Base-by-base conservation (phyloP, 2,113 vertebrate genomes). In the Dromaius novaehollandiae region DNA sequence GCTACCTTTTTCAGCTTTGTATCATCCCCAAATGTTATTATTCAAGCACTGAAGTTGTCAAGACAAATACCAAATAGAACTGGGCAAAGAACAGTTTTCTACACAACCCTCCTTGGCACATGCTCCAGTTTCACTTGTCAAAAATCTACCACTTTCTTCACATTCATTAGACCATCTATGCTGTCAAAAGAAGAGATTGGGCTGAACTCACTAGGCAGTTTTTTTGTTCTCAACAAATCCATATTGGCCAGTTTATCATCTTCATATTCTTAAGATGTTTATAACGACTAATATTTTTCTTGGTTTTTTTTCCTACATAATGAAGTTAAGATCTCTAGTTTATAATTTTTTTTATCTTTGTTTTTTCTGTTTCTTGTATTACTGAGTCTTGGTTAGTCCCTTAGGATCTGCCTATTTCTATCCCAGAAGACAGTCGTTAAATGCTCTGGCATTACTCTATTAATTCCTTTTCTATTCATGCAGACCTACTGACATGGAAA, bases 111-210 rank as follows among this genome's bases (percentile, higher is more conserved):
- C 17, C 9, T 76, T 53, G 50, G 21, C 36, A 75, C 11, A 18
- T 6, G 25, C 36, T 60, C 56, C 30, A 48, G 9, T 71, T 94
- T 79, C 51, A 32, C 24, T 40, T 63, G 75, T 66, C 88, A 91
- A 89, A 95, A 95, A 93, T 73, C 88, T 89, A 93, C 87, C 28
- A 82, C 11, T 87, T 91, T 19, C 74, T 48, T 82, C 94, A 94
- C 11, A 32, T 17, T 60, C 56, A 91, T 94, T 65, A 92, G 58
- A 95, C 48, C 13, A 89, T 42, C 28, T 40, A 91, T 0, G 0
- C 48, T 69, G 34, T 81, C 21, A 58, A 85, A 28, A 40, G 30
- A 81, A 6, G 17, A 73, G 22, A 90, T 83, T 21, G 10, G 32
- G 56, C 30, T 60, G 58, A 42, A 92, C 70, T 88, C 55, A 76